Conservation (phyloP, 2,113 vertebrate species). For the Poecilia latipinna region DNA sequence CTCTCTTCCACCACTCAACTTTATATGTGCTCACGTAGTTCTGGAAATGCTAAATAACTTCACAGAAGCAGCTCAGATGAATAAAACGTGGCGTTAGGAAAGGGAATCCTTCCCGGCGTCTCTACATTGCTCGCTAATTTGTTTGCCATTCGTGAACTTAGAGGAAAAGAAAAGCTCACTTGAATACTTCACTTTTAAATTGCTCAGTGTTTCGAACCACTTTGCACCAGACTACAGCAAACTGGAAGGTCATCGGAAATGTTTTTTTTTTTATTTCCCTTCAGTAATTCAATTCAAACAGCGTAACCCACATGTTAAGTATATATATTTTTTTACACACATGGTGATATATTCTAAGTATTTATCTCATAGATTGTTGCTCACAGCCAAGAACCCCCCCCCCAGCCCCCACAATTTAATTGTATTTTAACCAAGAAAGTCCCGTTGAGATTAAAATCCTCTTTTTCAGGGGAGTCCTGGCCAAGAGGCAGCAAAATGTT, state of each 20-base stretch:
- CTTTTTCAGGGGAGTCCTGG: too few species aligned
- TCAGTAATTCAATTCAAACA: not conserved
- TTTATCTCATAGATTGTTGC: not conserved
- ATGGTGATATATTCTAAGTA: not conserved
- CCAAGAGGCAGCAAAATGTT: too few species aligned
- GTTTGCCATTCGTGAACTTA: too few species aligned
- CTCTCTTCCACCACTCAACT: slow-evolving; percentile 30
- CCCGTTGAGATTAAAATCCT: too few species aligned
- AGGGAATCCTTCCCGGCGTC: too few species aligned
- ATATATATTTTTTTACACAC: not conserved
- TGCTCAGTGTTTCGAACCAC: not conserved
- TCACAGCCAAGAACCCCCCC: not conserved
- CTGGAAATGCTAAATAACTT: slow-evolving; percentile 9
- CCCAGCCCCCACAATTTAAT: too few species aligned
- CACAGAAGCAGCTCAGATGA: not conserved
- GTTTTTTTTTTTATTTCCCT: not conserved
- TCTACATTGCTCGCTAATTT: too few species aligned
- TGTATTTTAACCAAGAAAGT: too few species aligned
- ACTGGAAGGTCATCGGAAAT: too few species aligned
- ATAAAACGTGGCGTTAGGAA: not conserved
- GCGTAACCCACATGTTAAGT: not conserved
- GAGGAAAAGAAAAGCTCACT: not conserved
- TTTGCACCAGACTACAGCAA: too few species aligned
- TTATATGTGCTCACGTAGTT: slow-evolving; percentile 1
- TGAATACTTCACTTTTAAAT: not conserved